These are phyloP conservation scores for Oncopodura yosiiana DNA, from an alignment of 1,140 invertebrate genomes.

Conservation along the genomic window DNA sequence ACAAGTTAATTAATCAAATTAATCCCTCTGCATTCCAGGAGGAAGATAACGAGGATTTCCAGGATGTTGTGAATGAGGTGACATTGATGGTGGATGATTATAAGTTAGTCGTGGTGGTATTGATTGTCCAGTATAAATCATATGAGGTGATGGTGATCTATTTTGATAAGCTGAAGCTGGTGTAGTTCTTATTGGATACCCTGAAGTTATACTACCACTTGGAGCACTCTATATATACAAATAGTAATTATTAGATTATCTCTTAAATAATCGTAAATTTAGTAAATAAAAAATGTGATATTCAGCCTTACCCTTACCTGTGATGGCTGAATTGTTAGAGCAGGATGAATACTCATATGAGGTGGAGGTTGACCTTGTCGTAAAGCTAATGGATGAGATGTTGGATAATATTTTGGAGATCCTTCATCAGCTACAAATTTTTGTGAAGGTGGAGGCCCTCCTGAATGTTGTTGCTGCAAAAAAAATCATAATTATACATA, in stretches of 20 bases:
- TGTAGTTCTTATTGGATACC: conserved; percentile 30
- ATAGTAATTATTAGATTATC: background rate
- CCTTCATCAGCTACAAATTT: conserved; percentile 29
- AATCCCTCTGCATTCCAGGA: background rate
- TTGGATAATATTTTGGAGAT: conserved; percentile 30
- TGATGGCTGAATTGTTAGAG: conserved; percentile 16
- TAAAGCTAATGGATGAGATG: conserved; percentile 14
- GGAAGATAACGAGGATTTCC: background rate
- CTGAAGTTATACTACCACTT: conserved; percentile 31
- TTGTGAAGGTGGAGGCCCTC: conserved; percentile 6
- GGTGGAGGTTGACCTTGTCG: conserved; percentile 4
- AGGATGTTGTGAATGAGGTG: background rate
- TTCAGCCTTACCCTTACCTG: conserved; percentile 11
- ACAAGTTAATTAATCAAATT: too few relatives aligned
- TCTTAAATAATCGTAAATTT: background rate
- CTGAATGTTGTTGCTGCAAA: background rate
- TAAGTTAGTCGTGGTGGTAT: conserved; percentile 13
- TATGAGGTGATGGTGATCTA: conserved; percentile 30
- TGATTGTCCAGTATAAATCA: conserved; percentile 13
- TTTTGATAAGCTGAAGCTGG: conserved; percentile 22
- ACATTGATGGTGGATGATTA: conserved; percentile 4
- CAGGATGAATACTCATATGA: conserved; percentile 24
- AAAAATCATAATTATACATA: background rate
- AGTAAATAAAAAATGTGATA: background rate
- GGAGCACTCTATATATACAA: conserved; percentile 4